Evolutionary conservation across 1,140 invertebrate genomes (phyloP), one percentile per base, ranked within the genome.

Genomic region (Drosophila tsacasi): DNA sequence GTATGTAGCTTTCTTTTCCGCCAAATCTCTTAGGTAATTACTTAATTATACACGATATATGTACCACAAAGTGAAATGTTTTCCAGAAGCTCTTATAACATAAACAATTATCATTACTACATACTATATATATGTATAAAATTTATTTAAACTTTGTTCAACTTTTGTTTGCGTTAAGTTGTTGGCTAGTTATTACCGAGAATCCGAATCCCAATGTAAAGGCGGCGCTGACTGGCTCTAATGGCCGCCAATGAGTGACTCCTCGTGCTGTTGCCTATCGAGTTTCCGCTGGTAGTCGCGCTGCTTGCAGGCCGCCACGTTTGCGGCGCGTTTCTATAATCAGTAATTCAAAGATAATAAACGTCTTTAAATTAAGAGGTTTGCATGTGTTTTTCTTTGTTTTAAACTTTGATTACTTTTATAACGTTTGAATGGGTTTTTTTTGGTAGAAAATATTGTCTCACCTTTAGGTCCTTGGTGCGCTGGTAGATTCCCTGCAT

Each of bases 401-500:
- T 55, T 52, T 42, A 25, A 54, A 35, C 21, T 47, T 50, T 58
- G 23, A 55, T 68, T 71, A 47, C 37, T 68, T 44, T 13, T 49
- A 58, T 67, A 57, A 57, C 37, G 27, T 42, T 46, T 83, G 66
- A 66, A 66, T 74, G 68, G n/a, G 30, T 78, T 79, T 65, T 65
- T 61, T 61, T 35, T 25, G 13, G 72, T 66, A 19, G 27, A 44
- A 59, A 71, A 32, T 37, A 3, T 9, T 61, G 0, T 39, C 52
- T 83, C 57, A 92, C 92, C 90, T 92, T 93, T n/a, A 93, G 65
- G 2, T 81, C 78, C 76, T 92, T 92, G 21, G 90, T 86, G 15
- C 92, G 87, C 46, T 93, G 91, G 68, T 92, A 92, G 52, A 93
- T 89, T 39, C 40, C 76, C 55, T 92, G 86, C 92, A 93, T 93